Evolutionary conservation across 2,113 vertebrate genomes (phyloP).

Genomic region (Arizona elegans): DNA sequence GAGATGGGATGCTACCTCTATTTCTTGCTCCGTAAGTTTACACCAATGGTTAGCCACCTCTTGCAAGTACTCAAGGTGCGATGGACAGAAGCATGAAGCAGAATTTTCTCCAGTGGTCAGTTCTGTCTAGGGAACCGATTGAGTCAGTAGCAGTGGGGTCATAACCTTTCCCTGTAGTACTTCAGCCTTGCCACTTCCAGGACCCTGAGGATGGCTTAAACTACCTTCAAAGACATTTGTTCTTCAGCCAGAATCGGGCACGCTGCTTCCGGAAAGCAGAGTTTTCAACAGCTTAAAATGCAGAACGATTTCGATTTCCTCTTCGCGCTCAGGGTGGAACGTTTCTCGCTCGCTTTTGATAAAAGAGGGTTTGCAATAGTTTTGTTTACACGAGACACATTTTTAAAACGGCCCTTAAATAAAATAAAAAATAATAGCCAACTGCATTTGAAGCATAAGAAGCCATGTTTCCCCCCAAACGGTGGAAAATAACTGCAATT

Average conservation of each 20-base stretch:
- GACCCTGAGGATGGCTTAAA: background rate
- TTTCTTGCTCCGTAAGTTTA: too few relatives aligned
- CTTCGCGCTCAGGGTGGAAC: background rate
- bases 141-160: background rate
- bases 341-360: conserved; percentile 4
- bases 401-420: background rate
- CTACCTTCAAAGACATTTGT: background rate
- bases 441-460: background rate
- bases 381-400: fast-evolving
- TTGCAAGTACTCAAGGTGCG: background rate
- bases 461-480: background rate
- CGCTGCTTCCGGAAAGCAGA: background rate
- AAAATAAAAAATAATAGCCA: background rate
- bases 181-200: background rate
- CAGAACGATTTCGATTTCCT: background rate
- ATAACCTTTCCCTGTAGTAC: background rate
- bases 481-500: background rate
- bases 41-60: background rate
- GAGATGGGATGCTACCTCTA: background rate
- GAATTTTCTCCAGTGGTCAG: background rate
- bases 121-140: background rate
- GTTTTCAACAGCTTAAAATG: conserved; percentile 8
- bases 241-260: background rate
- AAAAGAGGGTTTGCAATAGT: background rate
- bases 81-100: background rate